phyloP scores from a whole-genome alignment of 1,140 invertebrate species.

The Colletes gigas region DNA sequence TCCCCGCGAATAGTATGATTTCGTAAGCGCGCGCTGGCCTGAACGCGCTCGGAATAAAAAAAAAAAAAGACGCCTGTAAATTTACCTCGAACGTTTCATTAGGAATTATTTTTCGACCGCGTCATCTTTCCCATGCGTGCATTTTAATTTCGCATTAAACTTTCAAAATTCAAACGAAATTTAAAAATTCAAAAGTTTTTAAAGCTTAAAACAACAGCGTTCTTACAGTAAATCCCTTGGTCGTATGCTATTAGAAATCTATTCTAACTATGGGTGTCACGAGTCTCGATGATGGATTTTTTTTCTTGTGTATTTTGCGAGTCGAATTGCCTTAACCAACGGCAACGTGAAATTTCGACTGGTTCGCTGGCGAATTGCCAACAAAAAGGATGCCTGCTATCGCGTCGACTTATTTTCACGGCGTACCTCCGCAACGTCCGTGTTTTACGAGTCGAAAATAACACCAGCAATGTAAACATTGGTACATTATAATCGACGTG shows the following conservation, averaged over 20 bases:
- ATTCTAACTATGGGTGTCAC: not conserved
- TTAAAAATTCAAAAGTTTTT: no score
- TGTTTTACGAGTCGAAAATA: constrained; percentile 59
- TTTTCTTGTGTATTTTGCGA: not conserved
- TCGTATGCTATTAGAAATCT: no score
- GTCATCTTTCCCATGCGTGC: not conserved
- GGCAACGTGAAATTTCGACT: constrained; percentile 18
- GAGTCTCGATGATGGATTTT: not conserved
- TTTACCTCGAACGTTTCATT: not conserved
- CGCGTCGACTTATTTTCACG: constrained; percentile 57
- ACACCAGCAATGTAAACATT: constrained; percentile 57
- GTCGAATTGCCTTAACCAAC: constrained; percentile 41
- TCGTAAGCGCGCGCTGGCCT: constrained; percentile 10
- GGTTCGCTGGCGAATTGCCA: constrained; percentile 43
- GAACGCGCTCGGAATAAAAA: constrained; percentile 9
- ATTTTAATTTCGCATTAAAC: no score
- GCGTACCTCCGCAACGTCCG: constrained; percentile 45
- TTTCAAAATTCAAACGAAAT: no score
- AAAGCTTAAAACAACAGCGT: no score
- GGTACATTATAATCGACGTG: constrained; percentile 58
- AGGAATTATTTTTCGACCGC: not conserved
- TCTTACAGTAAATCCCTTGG: no score
- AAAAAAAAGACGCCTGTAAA: constrained; percentile 5
- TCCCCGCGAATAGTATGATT: constrained; percentile 26
- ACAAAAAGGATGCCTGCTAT: constrained; percentile 42